Evolutionary conservation across 2,888 invertebrate genomes (phyloP), one percentile per base, ranked within the genome.

Genomic region (Polylopha cassiicola): DNA sequence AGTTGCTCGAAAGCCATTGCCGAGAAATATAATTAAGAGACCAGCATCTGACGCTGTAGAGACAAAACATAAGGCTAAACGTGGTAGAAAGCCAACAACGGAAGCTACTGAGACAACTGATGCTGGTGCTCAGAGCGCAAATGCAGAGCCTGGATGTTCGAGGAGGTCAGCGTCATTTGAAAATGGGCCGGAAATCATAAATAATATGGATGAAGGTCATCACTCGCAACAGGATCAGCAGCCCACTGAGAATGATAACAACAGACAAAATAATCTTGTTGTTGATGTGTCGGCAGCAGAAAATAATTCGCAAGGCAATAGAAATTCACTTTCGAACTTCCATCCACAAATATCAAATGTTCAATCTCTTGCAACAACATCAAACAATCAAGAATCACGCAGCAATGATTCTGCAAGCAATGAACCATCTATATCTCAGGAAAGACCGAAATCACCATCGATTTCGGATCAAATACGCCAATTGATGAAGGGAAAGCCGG

Each of bases 31-130:
- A 15, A 14, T 14, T 14, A 28, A 28, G 28, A 28, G 28, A 15
- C 28, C 28, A 14, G 28, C 10, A 28, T 28, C 28, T 15, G 28
- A 15, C 16, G 10, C 14, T 16, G 14, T 16, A 28, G 3, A 28
- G 28, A 14, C 28, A 15, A 14, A 28, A 16, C 28, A 16, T 13
- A 8, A 28, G 14, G n/a, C 14, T 5, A 28, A 28, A 28, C 28
- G 28, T 15, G 4, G 7, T 28, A 28, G 16, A 28, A 14, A 28
- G 28, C 16, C 28, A 28, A 28, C 28, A 28, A 10, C 14, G 28
- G 16, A 28, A 28, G 28, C n/a, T 28, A 16, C 28, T 28, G 28
- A 28, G 28, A 7, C 28, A 28, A 15, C 28, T 28, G 28, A 16
- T n/a, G 28, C 28, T 28, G 15, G 4, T 28, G 5, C 28, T 28